Percentiles rank a stretch among this genome's conserved stretches.
Evolutionary conservation across 2,888 invertebrate genomes (phyloP).

Genomic region (Listrodromus nycthemerus): DNA sequence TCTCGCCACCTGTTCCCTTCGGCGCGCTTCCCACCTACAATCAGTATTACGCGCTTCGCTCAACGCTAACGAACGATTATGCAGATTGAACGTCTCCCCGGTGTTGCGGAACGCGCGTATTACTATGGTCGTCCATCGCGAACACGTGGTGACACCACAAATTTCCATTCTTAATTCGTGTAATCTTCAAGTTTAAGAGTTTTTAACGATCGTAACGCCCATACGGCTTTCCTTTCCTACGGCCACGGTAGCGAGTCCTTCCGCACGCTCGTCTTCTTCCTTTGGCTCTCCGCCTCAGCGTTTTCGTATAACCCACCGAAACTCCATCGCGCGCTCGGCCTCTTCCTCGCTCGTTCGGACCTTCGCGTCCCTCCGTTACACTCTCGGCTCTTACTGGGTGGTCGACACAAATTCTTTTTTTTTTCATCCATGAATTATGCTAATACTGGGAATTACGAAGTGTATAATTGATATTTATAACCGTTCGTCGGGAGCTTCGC

Average conservation of each 20-base stretch:
- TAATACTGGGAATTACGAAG: constrained; percentile 80
- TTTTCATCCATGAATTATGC: constrained; percentile 79
- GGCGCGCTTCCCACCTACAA: constrained; percentile 75
- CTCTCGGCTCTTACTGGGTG: constrained; percentile 78
- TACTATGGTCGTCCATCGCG: constrained; percentile 49
- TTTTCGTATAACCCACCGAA: constrained; percentile 8
- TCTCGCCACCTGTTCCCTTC: constrained; percentile 77
- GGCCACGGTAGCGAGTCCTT: constrained; percentile 29
- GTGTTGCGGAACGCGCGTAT: background rate
- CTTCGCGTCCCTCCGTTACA: constrained; percentile 25
- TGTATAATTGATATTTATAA: constrained; percentile 83
- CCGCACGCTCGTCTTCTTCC: background rate
- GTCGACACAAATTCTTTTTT: constrained; percentile 79
- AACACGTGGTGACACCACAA: constrained; percentile 79
- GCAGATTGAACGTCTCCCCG: constrained; percentile 72
- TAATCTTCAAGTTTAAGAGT: constrained; percentile 79
- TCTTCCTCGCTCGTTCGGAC: constrained; percentile 11
- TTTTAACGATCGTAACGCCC: constrained; percentile 72
- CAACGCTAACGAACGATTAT: constrained; percentile 78
- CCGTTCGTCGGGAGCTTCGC: constrained; percentile 59
- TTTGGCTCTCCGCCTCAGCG: constrained; percentile 13
- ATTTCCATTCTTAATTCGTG: constrained; percentile 82
- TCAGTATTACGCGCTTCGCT: constrained; percentile 72
- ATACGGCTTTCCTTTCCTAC: constrained; percentile 46
- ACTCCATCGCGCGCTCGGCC: background rate